A percentile compares a stretch with the other conserved stretches of the same genome.
Evolutionary conservation across 37 sponge, comb jelly and placozoan genomes (phyloP).

Genomic region (Diacarnus erythraeanus): DNA sequence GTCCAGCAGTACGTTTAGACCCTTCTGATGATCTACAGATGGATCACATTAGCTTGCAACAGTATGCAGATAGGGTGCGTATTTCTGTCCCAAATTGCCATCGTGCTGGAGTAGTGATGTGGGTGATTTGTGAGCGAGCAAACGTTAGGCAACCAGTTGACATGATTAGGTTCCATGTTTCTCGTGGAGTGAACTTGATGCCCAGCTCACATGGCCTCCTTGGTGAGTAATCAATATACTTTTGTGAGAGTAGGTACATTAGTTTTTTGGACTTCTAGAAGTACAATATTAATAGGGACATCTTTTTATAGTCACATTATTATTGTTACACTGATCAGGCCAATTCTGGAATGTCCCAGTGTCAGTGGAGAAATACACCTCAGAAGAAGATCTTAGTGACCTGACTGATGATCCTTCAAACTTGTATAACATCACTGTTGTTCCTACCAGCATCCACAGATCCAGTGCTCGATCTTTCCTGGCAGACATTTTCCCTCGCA

Average conservation of each 20-base stretch:
- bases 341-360: slow-evolving; percentile 88
- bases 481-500: slow-evolving; percentile 26
- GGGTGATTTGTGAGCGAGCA: slow-evolving; percentile 53
- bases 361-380: slow-evolving; percentile 3
- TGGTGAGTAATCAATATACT: slow-evolving; percentile 40
- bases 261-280: too few relatives aligned
- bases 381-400: not conserved
- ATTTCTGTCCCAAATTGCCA: slow-evolving; percentile 78
- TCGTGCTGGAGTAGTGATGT: slow-evolving; percentile 60
- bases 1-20: not conserved
- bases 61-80: slow-evolving; percentile 34
- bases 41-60: slow-evolving; percentile 13
- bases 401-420: not conserved
- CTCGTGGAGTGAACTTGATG: slow-evolving; percentile 61
- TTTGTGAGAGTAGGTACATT: too few relatives aligned
- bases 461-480: slow-evolving; percentile 35
- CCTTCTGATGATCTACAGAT: not conserved
- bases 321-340: slow-evolving; percentile 27
- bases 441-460: not conserved
- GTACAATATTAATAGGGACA: too few relatives aligned
- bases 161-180: slow-evolving; percentile 61
- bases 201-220: slow-evolving; percentile 75
- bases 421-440: slow-evolving; percentile 40
- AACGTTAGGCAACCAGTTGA: not conserved
- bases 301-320: too few relatives aligned